phyloP scores from a whole-genome alignment of 2,113 vertebrate genomes.

The Callocephalon fimbriatum region DNA sequence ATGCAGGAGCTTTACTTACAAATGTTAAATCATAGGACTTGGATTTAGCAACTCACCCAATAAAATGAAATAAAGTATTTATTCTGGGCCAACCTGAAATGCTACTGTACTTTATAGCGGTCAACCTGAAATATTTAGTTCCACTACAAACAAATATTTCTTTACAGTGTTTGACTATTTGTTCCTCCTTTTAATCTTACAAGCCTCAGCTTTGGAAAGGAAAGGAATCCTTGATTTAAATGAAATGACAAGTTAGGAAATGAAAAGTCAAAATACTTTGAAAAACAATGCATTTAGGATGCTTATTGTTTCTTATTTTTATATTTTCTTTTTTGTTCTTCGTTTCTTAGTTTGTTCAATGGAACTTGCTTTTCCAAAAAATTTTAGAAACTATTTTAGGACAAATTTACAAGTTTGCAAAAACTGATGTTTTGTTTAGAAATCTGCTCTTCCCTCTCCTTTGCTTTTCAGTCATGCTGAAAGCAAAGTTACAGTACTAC shows the following conservation, averaged over 20 bases:
- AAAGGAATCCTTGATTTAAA: not conserved
- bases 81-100: not conserved
- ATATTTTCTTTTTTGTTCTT: not conserved
- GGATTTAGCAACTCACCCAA: not conserved
- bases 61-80: not conserved
- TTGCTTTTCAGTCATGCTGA: not conserved
- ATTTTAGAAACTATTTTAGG: not conserved
- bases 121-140: not conserved
- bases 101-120: not conserved
- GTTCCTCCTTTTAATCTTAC: not conserved
- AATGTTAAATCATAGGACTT: not conserved
- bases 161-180: not conserved
- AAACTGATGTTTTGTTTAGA: not conserved
- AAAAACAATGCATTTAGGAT: not conserved
- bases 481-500: not conserved
- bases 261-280: not conserved
- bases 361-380: not conserved
- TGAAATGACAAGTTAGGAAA: not conserved
- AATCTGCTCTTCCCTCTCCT: not conserved
- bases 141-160: not conserved
- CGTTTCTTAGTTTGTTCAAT: not conserved
- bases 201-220: not conserved
- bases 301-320: not conserved
- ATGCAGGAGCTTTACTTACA: not conserved
- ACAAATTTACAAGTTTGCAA: not conserved